These are phyloP conservation scores for Acrossocheilus wenchowensis DNA, from an alignment of 2,797 vertebrate species.

Conservation along the genomic window DNA sequence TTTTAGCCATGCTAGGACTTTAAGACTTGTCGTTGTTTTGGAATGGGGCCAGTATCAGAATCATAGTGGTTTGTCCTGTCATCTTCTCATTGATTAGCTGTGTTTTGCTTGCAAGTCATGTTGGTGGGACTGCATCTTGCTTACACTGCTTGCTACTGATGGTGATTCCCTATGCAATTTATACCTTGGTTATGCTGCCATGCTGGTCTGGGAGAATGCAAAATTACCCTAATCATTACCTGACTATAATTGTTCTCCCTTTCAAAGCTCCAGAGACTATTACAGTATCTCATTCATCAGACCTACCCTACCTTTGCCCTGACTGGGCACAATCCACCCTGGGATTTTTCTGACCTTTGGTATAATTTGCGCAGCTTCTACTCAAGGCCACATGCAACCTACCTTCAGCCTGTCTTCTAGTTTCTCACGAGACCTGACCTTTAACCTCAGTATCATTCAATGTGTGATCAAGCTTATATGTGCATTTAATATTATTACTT, in stretches of 20 bases:
- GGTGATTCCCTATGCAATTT: neutral
- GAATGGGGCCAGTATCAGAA: constrained; percentile 2
- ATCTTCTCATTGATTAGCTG: constrained; percentile 5
- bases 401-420: constrained; percentile 4
- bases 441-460: neutral
- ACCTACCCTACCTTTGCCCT: neutral
- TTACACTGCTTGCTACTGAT: neutral
- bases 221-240: neutral
- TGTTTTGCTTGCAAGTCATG: constrained; percentile 17
- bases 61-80: neutral
- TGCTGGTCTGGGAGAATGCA: neutral
- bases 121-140: neutral
- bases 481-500: neutral
- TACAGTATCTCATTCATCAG: neutral
- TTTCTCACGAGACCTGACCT: constrained; percentile 18
- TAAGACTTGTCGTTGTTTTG: neutral
- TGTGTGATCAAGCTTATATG: neutral
- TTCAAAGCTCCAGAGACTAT: constrained; percentile 1
- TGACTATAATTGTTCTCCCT: neutral
- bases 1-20: constrained; percentile 1
- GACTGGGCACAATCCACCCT: neutral
- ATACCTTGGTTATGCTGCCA: neutral
- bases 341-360: constrained; percentile 17
- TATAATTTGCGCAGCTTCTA: constrained; percentile 1
- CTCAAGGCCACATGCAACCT: neutral